These are phyloP conservation scores for Petrosia ficiformis DNA, from an alignment of 37 sponge, comb jelly and placozoan genomes.

Conservation along the genomic window DNA sequence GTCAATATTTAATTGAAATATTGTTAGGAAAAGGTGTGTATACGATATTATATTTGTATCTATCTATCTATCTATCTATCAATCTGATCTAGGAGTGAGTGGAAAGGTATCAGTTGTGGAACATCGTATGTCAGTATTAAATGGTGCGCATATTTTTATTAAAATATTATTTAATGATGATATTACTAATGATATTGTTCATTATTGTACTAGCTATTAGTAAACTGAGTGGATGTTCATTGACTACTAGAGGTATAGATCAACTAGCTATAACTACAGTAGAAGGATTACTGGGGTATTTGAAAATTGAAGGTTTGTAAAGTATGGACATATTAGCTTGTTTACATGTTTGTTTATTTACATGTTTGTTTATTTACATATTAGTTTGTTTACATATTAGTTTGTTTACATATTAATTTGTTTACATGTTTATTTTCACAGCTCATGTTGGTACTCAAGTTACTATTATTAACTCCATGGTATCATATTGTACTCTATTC, in stretches of 20 bases:
- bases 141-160: no score
- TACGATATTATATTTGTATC: background rate
- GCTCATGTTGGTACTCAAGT: constrained; percentile 22
- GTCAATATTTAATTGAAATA: constrained; percentile 15
- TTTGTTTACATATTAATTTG: no score
- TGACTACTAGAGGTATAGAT: constrained; percentile 25
- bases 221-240: constrained; percentile 25
- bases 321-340: background rate
- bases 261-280: constrained; percentile 18
- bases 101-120: constrained; percentile 48
- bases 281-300: constrained; percentile 11
- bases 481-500: constrained; percentile 21
- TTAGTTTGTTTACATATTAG: background rate
- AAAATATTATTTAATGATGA: no score
- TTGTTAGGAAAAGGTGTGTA: constrained; percentile 1
- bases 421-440: background rate
- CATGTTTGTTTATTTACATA: no score
- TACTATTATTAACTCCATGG: background rate
- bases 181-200: no score
- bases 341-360: background rate
- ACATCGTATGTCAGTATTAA: constrained; percentile 26
- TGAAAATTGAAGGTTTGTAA: constrained; percentile 45
- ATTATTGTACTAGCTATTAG: constrained; percentile 23
- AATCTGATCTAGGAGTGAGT: background rate
- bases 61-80: no score